These are phyloP conservation scores for Araneus ventricosus DNA, from an alignment of 1,140 invertebrate species.

Conservation along the genomic window DNA sequence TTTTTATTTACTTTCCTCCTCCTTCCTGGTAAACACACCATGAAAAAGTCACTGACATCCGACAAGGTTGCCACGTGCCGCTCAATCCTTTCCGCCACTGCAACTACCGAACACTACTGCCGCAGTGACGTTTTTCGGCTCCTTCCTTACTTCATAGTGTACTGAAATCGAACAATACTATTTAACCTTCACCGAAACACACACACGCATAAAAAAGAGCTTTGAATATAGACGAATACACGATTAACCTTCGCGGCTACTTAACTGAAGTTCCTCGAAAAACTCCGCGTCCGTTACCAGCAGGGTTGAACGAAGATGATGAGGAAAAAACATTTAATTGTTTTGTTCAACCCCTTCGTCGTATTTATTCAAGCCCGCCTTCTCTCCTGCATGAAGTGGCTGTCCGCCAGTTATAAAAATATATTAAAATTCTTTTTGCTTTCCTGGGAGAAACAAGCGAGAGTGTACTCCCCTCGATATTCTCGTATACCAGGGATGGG, in stretches of 20 bases:
- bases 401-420: not conserved
- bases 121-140: not conserved
- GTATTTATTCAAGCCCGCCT: slow-evolving; percentile 6
- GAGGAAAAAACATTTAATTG: not conserved
- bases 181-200: not conserved
- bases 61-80: slow-evolving; percentile 19
- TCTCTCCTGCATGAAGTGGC: too few relatives aligned
- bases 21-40: not conserved
- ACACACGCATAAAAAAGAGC: not conserved
- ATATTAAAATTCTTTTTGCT: not conserved
- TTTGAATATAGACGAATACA: not conserved
- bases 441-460: not conserved
- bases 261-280: not conserved
- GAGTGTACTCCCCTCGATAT: too few relatives aligned
- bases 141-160: not conserved
- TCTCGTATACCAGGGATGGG: too few relatives aligned
- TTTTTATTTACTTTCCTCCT: not conserved
- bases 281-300: not conserved
- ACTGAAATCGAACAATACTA: not conserved
- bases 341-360: not conserved
- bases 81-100: not conserved
- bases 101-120: not conserved
- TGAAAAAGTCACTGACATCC: slow-evolving; percentile 22
- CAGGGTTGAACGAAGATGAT: not conserved
- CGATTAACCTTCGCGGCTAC: slow-evolving; percentile 24